A percentile compares a stretch with the other conserved stretches of the same genome.
phyloP scores from a whole-genome alignment of 1,140 invertebrate genomes.

The Drosophila sechellia region DNA sequence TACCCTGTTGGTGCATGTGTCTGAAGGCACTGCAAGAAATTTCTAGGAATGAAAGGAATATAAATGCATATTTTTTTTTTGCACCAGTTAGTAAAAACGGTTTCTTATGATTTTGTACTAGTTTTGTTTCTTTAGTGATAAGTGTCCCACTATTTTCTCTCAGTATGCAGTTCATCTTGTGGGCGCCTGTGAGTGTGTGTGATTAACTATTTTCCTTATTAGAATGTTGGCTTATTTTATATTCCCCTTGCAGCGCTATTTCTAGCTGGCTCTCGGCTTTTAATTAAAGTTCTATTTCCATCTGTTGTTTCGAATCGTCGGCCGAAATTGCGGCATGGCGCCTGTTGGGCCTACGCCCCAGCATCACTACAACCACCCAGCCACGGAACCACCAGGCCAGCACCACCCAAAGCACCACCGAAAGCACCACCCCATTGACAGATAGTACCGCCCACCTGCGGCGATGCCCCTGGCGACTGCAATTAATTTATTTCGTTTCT shows the following conservation, averaged over 20 bases:
- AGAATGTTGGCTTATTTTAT: slow-evolving; percentile 58
- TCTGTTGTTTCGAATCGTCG: slow-evolving; percentile 59
- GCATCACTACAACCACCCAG: slow-evolving; percentile 9
- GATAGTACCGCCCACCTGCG: slow-evolving; percentile 58
- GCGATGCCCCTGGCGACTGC: slow-evolving; percentile 58
- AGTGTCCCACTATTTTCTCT: not conserved
- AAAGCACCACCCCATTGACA: slow-evolving; percentile 31
- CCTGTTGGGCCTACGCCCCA: slow-evolving; percentile 38
- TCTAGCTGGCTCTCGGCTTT: slow-evolving; percentile 43
- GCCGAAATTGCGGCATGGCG: slow-evolving; percentile 53
- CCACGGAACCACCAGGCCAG: not conserved
- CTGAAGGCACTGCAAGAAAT: slow-evolving; percentile 7
- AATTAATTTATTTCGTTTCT: slow-evolving; percentile 71
- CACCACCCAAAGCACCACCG: slow-evolving; percentile 18
- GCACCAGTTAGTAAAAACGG: too few relatives aligned
- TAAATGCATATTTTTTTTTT: not conserved
- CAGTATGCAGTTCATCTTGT: not conserved
- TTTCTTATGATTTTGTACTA: too few relatives aligned
- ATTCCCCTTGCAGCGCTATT: slow-evolving; percentile 19
- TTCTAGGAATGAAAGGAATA: not conserved
- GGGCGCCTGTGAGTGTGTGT: not conserved
- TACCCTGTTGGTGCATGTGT: slow-evolving; percentile 25
- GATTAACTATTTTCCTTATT: slow-evolving; percentile 57
- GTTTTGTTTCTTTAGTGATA: too few relatives aligned
- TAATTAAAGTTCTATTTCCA: slow-evolving; percentile 81